Base-by-base conservation (phyloP, 2,113 vertebrate species). In the Aptenodytes forsteri region DNA sequence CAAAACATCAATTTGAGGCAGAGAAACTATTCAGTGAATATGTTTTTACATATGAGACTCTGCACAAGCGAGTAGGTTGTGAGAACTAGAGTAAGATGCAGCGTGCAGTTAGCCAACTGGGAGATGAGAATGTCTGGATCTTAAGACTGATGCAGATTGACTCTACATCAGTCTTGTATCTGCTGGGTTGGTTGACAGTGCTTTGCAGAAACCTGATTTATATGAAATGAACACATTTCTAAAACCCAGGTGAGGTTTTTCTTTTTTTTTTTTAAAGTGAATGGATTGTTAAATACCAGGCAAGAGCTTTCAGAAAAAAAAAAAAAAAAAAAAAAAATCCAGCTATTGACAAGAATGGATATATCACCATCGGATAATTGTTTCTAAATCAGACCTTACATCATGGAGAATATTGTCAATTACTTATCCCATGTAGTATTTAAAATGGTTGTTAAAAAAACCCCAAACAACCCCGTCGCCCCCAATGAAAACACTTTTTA, bases 391-490 rank as follows among this genome's bases (percentile, higher is more conserved):
- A 71, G 13, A 17, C 25, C 14, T 64, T 69, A 55, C 8, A 42
- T 62, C 10, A 4, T 34, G 13, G 11, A 38, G 7, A 77, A 50
- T 50, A 69, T 22, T 56, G 20, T 23, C 29, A 69, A 40, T 67
- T 61, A 77, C n/a, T 79, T 90, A 52, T 32, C 23, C 23, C 22
- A 16, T 26, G 8, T 16, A 26, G 5, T n/a, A 5, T 49, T 80
- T 73, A 59, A 76, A 92, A 67, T 40, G 16, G 18, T 44, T 58
- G n/a, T 47, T 61, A 44, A 52, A 61, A 70, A 42, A 5, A 0
- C 7, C 2, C 12, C 23, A 20, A 52, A 22, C 6, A 40, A 6
- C 13, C 9, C 14, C 13, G 15, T 9, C 7, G 0, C 3, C 12
- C 8, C 3, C 5, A 61, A 3, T 42, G 5, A 73, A 40, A 83